phyloP scores from a whole-genome alignment of 1,140 invertebrate species.

The Hyphantria cunea region DNA sequence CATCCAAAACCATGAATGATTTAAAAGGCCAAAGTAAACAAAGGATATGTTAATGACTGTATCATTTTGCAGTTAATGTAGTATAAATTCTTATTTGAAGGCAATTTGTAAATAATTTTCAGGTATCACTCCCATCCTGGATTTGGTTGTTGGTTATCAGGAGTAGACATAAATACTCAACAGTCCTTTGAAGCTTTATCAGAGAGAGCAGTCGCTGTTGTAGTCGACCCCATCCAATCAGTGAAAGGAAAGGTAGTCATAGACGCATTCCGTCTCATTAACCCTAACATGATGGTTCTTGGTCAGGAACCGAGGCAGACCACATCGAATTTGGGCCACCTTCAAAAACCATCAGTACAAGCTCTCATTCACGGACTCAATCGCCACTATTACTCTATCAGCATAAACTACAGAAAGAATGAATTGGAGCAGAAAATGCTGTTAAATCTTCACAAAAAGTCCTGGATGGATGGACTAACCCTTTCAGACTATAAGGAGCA shows the following conservation, averaged over 20 bases:
- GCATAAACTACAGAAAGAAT: conserved; percentile 99
- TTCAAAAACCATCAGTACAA: conserved; percentile 99
- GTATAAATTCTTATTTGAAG: not conserved
- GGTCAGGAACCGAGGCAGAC: conserved; percentile 99
- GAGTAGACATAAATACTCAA: conserved; percentile 99
- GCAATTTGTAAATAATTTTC: conserved; percentile 31
- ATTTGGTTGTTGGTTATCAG: conserved; percentile 99
- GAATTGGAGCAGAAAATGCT: conserved; percentile 99
- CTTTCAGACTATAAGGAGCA: conserved; percentile 97
- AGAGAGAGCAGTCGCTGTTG: conserved; percentile 98
- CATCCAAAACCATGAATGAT: too few relatives aligned
- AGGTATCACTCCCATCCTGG: conserved; percentile 99
- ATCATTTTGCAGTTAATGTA: not conserved
- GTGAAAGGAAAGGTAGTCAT: conserved; percentile 99
- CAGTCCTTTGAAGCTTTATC: conserved; percentile 99
- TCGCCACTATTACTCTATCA: conserved; percentile 99
- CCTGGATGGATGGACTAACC: conserved; percentile 99
- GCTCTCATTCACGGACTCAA: conserved; percentile 99
- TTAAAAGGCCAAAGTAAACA: too few relatives aligned
- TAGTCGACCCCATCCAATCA: conserved; percentile 99
- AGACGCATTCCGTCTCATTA: conserved; percentile 97
- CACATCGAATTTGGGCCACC: conserved; percentile 98
- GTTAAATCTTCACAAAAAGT: conserved; percentile 99
- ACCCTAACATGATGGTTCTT: conserved; percentile 99
- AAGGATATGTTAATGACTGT: too few relatives aligned